Conservation (phyloP, 37 sponge, comb jelly and placozoan species). For the Hexactinellida sp. region DNA sequence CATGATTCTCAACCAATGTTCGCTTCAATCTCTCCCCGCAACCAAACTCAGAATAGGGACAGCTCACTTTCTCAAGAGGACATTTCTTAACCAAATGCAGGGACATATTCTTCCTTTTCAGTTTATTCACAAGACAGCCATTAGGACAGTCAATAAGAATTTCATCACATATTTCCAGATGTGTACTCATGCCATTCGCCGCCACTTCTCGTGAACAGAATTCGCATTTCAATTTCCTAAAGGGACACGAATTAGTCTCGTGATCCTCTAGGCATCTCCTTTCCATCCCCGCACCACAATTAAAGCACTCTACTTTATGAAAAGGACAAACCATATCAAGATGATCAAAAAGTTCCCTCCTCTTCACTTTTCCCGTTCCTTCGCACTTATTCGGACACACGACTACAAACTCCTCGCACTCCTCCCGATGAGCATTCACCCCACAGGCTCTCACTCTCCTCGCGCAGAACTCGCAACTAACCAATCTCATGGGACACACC, state of each 20-base stretch:
- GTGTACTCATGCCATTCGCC: background rate
- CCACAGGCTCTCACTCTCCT: background rate
- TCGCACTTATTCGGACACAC: background rate
- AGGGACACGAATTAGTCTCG: background rate
- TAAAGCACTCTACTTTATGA: background rate
- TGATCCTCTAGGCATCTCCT: background rate
- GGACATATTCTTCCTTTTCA: background rate
- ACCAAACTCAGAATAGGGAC: background rate
- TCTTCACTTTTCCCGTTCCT: background rate
- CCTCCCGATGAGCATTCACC: background rate
- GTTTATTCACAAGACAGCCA: background rate
- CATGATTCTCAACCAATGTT: background rate
- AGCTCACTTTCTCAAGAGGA: background rate
- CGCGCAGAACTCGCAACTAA: background rate
- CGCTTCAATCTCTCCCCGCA: background rate
- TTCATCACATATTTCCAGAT: background rate
- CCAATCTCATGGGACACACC: background rate
- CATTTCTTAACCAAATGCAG: background rate
- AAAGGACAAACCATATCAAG: background rate
- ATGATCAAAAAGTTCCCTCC: background rate
- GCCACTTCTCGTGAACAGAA: background rate
- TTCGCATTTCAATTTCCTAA: background rate
- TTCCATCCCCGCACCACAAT: background rate
- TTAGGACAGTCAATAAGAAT: background rate
- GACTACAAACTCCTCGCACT: background rate